Conservation (phyloP, 1,140 invertebrate species). For the Eueides isabella region DNA sequence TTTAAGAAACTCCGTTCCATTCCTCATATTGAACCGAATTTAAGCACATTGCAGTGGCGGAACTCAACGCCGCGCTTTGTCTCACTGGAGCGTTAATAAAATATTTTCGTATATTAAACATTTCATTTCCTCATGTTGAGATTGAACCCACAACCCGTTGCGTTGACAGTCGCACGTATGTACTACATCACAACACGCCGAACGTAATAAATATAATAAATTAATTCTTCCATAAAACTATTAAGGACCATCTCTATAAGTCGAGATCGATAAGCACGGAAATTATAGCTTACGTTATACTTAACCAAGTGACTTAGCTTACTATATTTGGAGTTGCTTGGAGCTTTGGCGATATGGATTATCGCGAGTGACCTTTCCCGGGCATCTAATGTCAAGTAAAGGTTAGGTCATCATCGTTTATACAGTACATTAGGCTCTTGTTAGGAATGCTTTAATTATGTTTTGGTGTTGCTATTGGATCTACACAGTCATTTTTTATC, state of each 20-base stretch:
- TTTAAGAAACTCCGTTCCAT: too few relatives aligned
- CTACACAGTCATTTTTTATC: background rate
- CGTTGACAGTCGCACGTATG: too few relatives aligned
- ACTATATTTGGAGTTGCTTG: slow-evolving; percentile 18
- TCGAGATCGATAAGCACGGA: background rate
- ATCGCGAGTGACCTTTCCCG: slow-evolving; percentile 22
- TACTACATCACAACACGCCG: too few relatives aligned
- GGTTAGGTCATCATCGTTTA: slow-evolving; percentile 26
- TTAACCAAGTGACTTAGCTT: slow-evolving; percentile 6
- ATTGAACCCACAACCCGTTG: too few relatives aligned
- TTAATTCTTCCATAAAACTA: background rate
- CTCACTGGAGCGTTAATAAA: too few relatives aligned
- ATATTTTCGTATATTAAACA: too few relatives aligned
- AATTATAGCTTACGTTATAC: background rate
- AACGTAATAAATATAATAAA: too few relatives aligned
- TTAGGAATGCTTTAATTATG: background rate
- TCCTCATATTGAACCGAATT: too few relatives aligned
- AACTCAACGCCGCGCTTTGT: too few relatives aligned
- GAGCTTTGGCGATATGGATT: slow-evolving; percentile 19
- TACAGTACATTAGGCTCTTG: slow-evolving; percentile 16
- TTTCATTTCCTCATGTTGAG: too few relatives aligned
- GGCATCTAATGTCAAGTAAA: slow-evolving; percentile 17
- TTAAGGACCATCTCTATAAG: background rate
- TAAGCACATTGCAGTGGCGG: too few relatives aligned
- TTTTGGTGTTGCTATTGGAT: background rate